These are phyloP conservation scores for Pseudochirops corinnae DNA, from an alignment of 2,797 vertebrate species.

Conservation along the genomic window DNA sequence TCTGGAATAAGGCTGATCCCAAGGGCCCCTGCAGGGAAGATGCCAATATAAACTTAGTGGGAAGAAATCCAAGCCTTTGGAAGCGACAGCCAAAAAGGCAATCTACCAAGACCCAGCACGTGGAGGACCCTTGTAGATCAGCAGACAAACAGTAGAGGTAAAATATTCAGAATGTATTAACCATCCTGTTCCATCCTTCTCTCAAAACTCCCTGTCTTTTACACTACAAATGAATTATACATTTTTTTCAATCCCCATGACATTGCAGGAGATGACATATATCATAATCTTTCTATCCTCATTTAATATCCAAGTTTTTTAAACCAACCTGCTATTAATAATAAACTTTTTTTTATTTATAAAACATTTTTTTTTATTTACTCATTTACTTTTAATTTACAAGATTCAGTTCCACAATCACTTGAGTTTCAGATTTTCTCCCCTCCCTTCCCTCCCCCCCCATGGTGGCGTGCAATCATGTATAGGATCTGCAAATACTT, in stretches of 20 bases:
- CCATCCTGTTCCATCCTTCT: neutral
- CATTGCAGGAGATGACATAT: neutral
- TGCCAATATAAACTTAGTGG: neutral
- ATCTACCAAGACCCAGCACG: neutral
- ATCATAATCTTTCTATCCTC: neutral
- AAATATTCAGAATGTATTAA: neutral
- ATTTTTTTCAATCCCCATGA: neutral
- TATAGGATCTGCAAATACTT: too few species aligned
- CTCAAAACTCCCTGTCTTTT: neutral
- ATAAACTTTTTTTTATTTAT: too few species aligned
- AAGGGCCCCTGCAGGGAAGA: neutral
- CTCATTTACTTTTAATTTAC: too few species aligned
- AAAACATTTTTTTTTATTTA: too few species aligned
- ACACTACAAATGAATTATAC: neutral
- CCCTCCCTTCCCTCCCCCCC: too few species aligned
- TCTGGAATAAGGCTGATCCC: constrained; percentile 16
- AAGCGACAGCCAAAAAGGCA: neutral
- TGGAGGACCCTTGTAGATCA: neutral
- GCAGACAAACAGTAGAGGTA: neutral
- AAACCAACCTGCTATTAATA: neutral
- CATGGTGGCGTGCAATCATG: too few species aligned
- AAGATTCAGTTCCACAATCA: too few species aligned
- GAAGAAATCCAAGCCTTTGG: neutral
- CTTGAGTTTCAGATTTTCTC: too few species aligned
- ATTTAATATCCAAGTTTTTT: neutral